These are phyloP conservation scores for Actinemys pallida DNA, from an alignment of 2,113 vertebrate genomes.

Conservation along the genomic window DNA sequence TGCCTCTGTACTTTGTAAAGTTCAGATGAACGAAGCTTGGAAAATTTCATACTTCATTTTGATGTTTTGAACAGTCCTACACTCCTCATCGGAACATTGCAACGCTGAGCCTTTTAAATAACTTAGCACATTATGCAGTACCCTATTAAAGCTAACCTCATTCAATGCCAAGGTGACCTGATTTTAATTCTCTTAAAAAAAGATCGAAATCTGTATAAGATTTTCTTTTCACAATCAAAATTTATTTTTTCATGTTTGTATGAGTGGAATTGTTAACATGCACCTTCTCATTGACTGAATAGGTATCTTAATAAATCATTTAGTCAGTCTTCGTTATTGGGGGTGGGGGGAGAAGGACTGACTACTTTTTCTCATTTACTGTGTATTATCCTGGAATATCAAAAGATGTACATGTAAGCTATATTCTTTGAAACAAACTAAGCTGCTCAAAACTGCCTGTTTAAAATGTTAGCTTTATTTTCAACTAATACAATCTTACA, in stretches of 20 bases:
- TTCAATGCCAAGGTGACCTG: background rate
- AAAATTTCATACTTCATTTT: background rate
- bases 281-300: too few species aligned
- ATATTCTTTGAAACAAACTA: background rate
- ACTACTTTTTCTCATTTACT: background rate
- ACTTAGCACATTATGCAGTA: background rate
- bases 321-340: background rate
- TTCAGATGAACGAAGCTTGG: background rate
- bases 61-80: background rate
- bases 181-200: background rate
- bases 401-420: background rate
- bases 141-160: background rate
- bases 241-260: background rate
- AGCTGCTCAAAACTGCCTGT: background rate
- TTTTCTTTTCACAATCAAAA: background rate
- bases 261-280: background rate
- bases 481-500: background rate
- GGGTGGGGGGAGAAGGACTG: accelerated
- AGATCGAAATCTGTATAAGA: background rate
- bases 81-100: background rate
- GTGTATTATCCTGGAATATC: background rate
- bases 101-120: background rate
- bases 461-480: background rate
- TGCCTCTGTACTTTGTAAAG: background rate
- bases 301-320: background rate